These are phyloP conservation scores for Drosophila pseudoobscura DNA, from an alignment of 1,140 invertebrate species.

Conservation along the genomic window DNA sequence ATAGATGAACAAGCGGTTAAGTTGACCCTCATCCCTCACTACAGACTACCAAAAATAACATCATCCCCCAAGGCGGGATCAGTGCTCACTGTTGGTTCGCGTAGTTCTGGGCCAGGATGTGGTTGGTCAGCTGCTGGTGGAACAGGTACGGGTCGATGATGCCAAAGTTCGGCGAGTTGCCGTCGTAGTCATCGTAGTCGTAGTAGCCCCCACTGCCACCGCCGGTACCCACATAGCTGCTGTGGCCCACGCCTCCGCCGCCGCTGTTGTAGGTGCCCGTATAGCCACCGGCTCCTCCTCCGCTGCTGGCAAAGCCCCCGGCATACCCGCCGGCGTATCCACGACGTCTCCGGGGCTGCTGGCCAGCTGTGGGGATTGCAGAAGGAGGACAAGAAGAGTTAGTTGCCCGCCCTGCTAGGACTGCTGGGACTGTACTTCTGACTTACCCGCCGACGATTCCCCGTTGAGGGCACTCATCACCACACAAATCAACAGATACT, in stretches of 20 bases:
- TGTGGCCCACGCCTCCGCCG: conserved; percentile 30
- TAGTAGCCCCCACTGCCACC: conserved; percentile 42
- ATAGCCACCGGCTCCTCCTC: conserved; percentile 55
- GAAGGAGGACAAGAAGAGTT: neutral
- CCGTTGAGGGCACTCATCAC: conserved; percentile 64
- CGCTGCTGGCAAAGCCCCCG: conserved; percentile 48
- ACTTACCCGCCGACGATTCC: conserved; percentile 55
- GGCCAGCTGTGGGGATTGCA: conserved; percentile 1
- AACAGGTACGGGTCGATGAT: conserved; percentile 77
- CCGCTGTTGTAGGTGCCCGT: conserved; percentile 55
- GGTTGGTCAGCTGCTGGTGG: conserved; percentile 80
- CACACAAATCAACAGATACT: conserved; percentile 64
- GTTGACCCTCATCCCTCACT: conserved; percentile 31
- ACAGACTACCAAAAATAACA: conserved; percentile 9
- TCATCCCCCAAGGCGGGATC: neutral
- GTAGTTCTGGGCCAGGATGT: conserved; percentile 75
- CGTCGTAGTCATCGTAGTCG: conserved; percentile 64
- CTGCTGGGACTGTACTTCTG: neutral
- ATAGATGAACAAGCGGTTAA: conserved; percentile 57
- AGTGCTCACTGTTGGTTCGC: conserved; percentile 72
- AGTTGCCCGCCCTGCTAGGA: neutral
- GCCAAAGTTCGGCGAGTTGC: conserved; percentile 59
- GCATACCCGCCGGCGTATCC: conserved; percentile 44
- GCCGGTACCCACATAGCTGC: conserved; percentile 30
- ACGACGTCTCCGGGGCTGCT: conserved; percentile 12